These are phyloP conservation scores for Rhinoraja longicauda DNA, from an alignment of 2,797 vertebrate species.

Conservation along the genomic window DNA sequence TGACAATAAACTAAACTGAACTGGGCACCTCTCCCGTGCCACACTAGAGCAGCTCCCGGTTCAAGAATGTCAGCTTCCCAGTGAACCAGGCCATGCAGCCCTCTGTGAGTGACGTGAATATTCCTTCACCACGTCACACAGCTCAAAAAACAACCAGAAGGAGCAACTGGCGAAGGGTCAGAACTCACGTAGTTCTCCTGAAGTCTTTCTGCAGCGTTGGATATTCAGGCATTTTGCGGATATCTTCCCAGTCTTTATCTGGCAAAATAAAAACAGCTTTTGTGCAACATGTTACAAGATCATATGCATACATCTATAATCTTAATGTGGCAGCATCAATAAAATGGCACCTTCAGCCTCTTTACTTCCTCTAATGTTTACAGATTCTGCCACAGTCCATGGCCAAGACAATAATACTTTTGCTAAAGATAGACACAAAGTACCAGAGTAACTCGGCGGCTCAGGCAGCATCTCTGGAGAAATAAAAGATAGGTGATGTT, in stretches of 20 bases:
- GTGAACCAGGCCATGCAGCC: not conserved
- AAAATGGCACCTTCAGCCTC: no score
- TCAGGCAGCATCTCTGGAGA: no score
- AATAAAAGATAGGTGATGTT: no score
- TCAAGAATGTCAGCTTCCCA: not conserved
- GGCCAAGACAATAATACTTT: no score
- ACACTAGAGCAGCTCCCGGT: not conserved
- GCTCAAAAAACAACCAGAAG: not conserved
- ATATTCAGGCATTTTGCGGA: conserved; percentile 96
- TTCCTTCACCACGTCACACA: not conserved
- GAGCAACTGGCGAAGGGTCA: not conserved
- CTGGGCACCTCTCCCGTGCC: no score
- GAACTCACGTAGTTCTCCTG: conserved; percentile 91
- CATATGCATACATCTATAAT: not conserved
- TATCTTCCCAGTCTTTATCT: conserved; percentile 99
- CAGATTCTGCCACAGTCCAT: not conserved
- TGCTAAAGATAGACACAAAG: no score
- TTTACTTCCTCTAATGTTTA: not conserved
- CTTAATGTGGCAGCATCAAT: not conserved
- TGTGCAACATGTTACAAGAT: not conserved
- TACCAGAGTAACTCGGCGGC: no score
- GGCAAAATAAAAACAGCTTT: conserved; percentile 44
- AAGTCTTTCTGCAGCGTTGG: conserved; percentile 96
- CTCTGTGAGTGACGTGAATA: not conserved
- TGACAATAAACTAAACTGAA: no score